Conservation (phyloP, 1,140 invertebrate genomes). For the Parasteatoda tepidariorum region DNA sequence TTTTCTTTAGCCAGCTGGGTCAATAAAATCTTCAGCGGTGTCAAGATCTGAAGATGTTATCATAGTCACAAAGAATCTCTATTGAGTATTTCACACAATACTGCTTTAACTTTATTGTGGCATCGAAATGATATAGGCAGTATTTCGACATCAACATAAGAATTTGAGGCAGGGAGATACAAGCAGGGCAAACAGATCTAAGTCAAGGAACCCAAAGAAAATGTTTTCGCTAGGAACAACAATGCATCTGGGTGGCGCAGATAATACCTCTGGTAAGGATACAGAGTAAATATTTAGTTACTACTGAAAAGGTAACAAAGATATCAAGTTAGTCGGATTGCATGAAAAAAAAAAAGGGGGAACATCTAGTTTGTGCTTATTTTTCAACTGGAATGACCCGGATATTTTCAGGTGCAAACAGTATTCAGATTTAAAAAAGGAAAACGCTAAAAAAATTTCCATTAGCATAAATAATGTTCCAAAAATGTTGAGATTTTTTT, state of each 20-base stretch:
- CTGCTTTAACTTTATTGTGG: not conserved
- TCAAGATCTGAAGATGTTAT: constrained; percentile 32
- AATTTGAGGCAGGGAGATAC: not conserved
- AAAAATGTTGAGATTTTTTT: no score
- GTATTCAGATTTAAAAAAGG: no score
- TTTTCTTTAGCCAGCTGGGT: constrained; percentile 26
- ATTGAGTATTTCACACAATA: not conserved
- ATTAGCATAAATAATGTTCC: no score
- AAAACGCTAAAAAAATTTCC: no score
- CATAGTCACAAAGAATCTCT: not conserved
- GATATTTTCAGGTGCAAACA: no score
- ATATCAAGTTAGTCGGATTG: not conserved
- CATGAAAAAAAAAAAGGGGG: no score
- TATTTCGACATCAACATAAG: not conserved
- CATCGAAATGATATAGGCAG: not conserved
- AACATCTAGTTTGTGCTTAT: no score
- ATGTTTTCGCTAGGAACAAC: constrained; percentile 3
- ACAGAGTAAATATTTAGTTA: not conserved
- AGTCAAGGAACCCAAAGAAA: not conserved
- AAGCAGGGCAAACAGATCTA: not conserved
- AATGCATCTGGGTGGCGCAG: not conserved
- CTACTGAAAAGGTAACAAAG: not conserved
- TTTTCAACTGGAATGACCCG: no score
- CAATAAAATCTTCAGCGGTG: not conserved
- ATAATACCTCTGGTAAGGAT: not conserved